Evolutionary conservation across 2,113 vertebrate genomes (phyloP).

Genomic region (Procavia capensis): DNA sequence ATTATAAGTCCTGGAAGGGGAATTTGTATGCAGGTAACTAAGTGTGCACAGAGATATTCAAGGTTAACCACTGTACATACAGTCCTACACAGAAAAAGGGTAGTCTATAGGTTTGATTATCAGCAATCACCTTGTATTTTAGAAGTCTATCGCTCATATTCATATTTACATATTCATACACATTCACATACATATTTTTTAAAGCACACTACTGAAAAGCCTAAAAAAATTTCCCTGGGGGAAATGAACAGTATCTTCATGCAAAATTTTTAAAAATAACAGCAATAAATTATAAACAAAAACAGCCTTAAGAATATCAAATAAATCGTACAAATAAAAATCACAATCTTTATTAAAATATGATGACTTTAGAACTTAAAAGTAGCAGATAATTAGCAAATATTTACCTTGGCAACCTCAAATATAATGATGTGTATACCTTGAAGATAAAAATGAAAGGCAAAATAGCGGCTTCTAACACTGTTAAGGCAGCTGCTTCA

Average conservation of each 20-base stretch:
- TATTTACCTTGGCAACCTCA: background rate
- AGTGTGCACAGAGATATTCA: background rate
- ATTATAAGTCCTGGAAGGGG: background rate
- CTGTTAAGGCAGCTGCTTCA: background rate
- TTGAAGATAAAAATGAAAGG: slow-evolving; percentile 51
- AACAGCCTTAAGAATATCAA: background rate
- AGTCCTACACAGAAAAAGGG: background rate
- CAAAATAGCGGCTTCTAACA: slow-evolving; percentile 5
- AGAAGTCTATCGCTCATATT: slow-evolving; percentile 35
- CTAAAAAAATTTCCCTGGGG: background rate
- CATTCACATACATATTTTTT: background rate
- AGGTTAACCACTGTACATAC: background rate
- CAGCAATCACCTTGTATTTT: background rate
- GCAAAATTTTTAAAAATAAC: slow-evolving; percentile 4
- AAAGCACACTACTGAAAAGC: slow-evolving; percentile 11
- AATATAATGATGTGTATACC: background rate
- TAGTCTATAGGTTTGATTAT: background rate
- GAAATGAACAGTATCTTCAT: slow-evolving; percentile 13
- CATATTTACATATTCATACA: background rate
- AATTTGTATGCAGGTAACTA: background rate
- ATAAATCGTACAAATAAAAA: too few species aligned
- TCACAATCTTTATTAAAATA: slow-evolving; percentile 20
- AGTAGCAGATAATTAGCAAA: slow-evolving; percentile 1
- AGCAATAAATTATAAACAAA: slow-evolving; percentile 38
- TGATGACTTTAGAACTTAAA: slow-evolving; percentile 27